A percentile compares a stretch with the other conserved stretches of the same genome.
These are phyloP conservation scores for Pterocles burchelli DNA, from an alignment of 2,113 vertebrate genomes.

Conservation along the genomic window DNA sequence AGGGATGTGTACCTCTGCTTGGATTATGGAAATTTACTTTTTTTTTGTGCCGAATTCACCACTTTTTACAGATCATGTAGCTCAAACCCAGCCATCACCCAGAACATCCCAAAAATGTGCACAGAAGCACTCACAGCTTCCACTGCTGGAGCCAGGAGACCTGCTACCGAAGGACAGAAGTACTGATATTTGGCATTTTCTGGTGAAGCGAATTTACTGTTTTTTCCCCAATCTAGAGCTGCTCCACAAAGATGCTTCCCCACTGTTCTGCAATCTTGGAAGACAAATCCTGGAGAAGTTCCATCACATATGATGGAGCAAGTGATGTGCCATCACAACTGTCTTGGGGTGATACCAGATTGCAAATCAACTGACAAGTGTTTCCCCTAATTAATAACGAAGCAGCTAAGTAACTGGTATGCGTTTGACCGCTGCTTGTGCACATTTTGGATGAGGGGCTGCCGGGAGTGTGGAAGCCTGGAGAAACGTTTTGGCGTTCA, in stretches of 20 bases:
- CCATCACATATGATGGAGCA: background rate
- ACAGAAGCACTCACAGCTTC: background rate
- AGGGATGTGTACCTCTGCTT: background rate
- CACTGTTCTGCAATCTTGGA: background rate
- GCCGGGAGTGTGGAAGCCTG: background rate
- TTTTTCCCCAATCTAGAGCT: background rate
- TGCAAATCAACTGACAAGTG: constrained; percentile 4
- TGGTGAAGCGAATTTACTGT: background rate
- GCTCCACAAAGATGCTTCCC: background rate
- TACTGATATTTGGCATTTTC: background rate
- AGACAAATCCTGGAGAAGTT: constrained; percentile 16
- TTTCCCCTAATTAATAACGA: constrained; percentile 25
- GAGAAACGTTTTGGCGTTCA: background rate
- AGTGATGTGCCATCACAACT: background rate
- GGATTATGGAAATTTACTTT: background rate
- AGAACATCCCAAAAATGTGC: background rate
- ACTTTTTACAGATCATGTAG: background rate
- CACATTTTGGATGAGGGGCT: background rate
- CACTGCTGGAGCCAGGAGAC: background rate
- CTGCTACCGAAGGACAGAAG: background rate
- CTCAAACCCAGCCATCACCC: background rate
- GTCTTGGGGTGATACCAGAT: background rate
- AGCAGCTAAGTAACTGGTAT: background rate
- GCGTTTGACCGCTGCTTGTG: background rate
- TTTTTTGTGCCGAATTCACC: background rate